Evolutionary conservation across 1,140 invertebrate species (phyloP).

Genomic region (Drosophila setifemur): DNA sequence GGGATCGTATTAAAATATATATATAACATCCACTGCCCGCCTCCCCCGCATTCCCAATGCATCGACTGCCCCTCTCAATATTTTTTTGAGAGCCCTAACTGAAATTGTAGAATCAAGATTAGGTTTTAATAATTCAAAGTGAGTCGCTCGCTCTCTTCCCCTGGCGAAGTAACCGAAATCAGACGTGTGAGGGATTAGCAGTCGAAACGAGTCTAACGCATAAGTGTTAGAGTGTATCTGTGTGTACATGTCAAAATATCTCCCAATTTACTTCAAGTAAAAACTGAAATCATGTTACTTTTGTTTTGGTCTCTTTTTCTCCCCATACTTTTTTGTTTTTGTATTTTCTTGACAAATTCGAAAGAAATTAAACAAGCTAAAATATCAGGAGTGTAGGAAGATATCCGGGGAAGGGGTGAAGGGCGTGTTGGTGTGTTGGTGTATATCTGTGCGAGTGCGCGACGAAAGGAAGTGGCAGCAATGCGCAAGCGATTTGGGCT

Average conservation of each 20-base stretch:
- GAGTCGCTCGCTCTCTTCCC: slow-evolving; percentile 44
- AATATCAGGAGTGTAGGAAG: slow-evolving; percentile 13
- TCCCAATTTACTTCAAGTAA: slow-evolving; percentile 56
- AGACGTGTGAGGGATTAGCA: slow-evolving; percentile 64
- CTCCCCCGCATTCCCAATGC: not conserved
- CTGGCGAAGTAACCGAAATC: slow-evolving; percentile 13
- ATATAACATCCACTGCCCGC: slow-evolving; percentile 33
- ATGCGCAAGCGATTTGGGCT: slow-evolving; percentile 60
- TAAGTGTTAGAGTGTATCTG: slow-evolving; percentile 2
- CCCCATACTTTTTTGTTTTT: slow-evolving; percentile 21
- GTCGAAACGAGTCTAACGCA: slow-evolving; percentile 48
- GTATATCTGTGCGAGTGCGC: slow-evolving; percentile 26
- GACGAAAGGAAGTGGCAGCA: slow-evolving; percentile 74
- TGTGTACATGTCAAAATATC: slow-evolving; percentile 18
- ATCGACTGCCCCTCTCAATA: not conserved
- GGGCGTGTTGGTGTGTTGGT: slow-evolving; percentile 14
- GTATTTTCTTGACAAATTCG: slow-evolving; percentile 69
- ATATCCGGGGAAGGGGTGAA: slow-evolving; percentile 4
- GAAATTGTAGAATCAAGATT: slow-evolving; percentile 70
- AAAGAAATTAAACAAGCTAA: slow-evolving; percentile 72
- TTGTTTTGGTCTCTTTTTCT: slow-evolving; percentile 19
- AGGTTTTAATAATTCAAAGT: slow-evolving; percentile 79
- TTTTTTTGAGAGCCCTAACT: slow-evolving; percentile 5
- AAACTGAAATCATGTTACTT: slow-evolving; percentile 80
- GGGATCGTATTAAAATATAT: slow-evolving; percentile 51